Evolutionary conservation across 2,888 invertebrate species (phyloP), one percentile per base, ranked within the genome.

Genomic region (Plagodis pulveraria): DNA sequence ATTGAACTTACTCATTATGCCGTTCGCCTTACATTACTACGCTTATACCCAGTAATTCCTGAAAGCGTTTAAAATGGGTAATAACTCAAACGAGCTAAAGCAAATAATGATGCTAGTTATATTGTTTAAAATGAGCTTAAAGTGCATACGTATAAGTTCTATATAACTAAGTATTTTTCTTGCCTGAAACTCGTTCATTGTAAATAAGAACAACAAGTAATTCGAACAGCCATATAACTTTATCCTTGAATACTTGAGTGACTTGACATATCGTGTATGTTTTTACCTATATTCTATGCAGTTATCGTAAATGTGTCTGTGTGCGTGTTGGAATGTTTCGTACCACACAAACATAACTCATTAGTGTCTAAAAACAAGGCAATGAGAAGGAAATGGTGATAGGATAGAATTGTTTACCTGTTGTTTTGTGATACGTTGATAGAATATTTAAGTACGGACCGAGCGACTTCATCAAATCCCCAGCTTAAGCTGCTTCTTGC

Each of bases 1-100:
- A 61, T 63, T 63, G 49, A 57, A 58, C 61, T 55, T 65, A 60
- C 60, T 65, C 56, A 69, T 66, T 67, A 65, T 56, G 54, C 34
- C 41, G 55, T 8, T 49, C n/a, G 6, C 50, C 9, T 12, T 42
- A 34, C 42, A 42, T 42, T 50, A 50, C 10, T 6, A 12, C 50
- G 42, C 42, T 42, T 50, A n/a, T 22, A 35, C 32, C 6, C 22
- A 22, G 40, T 41, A n/a, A 6, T 35, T 6, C 35, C 47, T 35
- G 47, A 47, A n/a, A 46, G n/a, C 11, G 46, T 22, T 22, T 6
- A n/a, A 46, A 35, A 46, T 6, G 35, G 32, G 32, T 33, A 45
- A 33, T 45, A 10, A 33, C 34, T 10, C 45, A n/a, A 33, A 34
- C 33, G 10, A 45, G 6, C 11, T 22, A 22, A 22, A 22, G 22